phyloP scores from a whole-genome alignment of 1,140 invertebrate genomes.

The Helicoverpa zea region DNA sequence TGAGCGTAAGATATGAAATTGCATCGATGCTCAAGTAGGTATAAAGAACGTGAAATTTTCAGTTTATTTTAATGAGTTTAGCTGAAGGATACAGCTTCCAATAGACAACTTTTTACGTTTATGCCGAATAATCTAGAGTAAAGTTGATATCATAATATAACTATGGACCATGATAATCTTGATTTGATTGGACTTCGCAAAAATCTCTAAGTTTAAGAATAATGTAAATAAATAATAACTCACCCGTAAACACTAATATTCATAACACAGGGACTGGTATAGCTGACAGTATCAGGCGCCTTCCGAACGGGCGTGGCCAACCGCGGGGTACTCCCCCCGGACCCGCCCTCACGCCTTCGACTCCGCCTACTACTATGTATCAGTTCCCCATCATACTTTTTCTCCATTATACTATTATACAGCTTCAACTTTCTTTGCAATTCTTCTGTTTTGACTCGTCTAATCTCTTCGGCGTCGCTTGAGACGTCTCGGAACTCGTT shows the following conservation, averaged over 20 bases:
- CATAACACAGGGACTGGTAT: conserved; percentile 75
- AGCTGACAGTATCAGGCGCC: conserved; percentile 57
- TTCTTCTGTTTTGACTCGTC: conserved; percentile 72
- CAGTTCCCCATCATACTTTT: conserved; percentile 72
- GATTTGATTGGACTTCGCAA: too few relatives aligned
- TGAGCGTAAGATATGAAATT: too few relatives aligned
- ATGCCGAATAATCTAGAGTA: too few relatives aligned
- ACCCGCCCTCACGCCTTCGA: conserved; percentile 59
- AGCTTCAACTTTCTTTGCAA: conserved; percentile 76
- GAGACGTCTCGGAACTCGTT: conserved; percentile 78
- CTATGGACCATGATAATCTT: too few relatives aligned
- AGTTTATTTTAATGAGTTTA: too few relatives aligned
- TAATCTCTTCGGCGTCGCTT: conserved; percentile 67
- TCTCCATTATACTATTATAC: conserved; percentile 81
- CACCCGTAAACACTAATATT: conserved; percentile 72
- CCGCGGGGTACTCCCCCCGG: conserved; percentile 63
- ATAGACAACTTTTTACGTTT: too few relatives aligned
- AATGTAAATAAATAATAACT: conserved; percentile 45
- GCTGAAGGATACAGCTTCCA: too few relatives aligned
- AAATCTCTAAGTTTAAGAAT: background rate
- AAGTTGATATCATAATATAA: too few relatives aligned
- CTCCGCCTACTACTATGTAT: conserved; percentile 73
- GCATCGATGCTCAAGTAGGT: too few relatives aligned
- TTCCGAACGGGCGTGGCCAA: conserved; percentile 63
- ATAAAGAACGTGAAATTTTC: too few relatives aligned